A percentile compares a stretch with the other conserved stretches of the same genome.
These are phyloP conservation scores for Acropora yongei DNA, from an alignment of 64 coral and sea anemone genomes.

Conservation along the genomic window DNA sequence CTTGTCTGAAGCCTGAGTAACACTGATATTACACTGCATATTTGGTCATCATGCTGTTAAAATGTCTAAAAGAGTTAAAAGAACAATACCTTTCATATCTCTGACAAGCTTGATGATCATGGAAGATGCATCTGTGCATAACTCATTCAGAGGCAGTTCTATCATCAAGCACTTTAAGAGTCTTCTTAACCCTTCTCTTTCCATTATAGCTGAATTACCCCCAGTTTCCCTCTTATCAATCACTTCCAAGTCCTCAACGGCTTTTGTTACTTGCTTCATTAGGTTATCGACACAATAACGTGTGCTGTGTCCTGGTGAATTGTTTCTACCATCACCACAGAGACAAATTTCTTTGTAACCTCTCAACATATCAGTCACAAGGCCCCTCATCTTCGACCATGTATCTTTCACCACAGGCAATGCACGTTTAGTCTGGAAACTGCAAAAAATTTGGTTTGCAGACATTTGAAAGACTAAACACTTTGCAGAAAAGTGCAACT, in stretches of 20 bases:
- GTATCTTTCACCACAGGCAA: background rate
- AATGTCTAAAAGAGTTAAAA: background rate
- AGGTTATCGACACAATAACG: constrained; percentile 55
- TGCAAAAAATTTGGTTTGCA: background rate
- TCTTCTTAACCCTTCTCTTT: constrained; percentile 49
- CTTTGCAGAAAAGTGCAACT: constrained; percentile 21
- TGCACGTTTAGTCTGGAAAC: constrained; percentile 28
- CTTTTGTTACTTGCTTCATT: constrained; percentile 68
- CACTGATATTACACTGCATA: constrained; percentile 34
- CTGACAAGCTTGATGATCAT: constrained; percentile 63
- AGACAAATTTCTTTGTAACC: constrained; percentile 5
- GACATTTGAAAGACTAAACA: background rate
- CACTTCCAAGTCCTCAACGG: constrained; percentile 10
- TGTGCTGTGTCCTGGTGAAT: constrained; percentile 46
- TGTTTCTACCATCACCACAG: constrained; percentile 68
- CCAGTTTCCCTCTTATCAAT: constrained; percentile 34
- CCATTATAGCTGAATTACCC: constrained; percentile 57
- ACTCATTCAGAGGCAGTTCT: background rate
- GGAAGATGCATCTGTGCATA: constrained; percentile 61
- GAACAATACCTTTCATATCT: constrained; percentile 55
- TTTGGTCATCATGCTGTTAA: constrained; percentile 78
- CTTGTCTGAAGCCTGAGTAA: background rate
- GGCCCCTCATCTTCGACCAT: constrained; percentile 20
- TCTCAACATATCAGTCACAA: background rate
- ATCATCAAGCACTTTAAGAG: constrained; percentile 32